These are phyloP conservation scores for Mylabris sibirica DNA, from an alignment of 2,888 invertebrate species.

Conservation along the genomic window DNA sequence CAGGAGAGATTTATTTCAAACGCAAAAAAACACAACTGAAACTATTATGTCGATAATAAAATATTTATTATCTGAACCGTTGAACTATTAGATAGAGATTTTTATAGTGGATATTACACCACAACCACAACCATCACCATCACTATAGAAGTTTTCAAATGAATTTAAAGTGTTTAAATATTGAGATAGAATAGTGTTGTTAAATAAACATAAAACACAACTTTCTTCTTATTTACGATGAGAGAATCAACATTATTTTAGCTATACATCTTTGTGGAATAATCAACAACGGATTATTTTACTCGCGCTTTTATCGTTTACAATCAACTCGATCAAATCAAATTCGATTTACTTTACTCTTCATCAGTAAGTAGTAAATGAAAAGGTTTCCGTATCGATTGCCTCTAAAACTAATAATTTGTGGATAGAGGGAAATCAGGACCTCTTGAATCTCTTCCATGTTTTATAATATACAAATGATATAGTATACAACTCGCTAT, in stretches of 20 bases:
- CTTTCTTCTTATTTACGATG: background rate
- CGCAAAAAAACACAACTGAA: background rate
- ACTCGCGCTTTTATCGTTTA: background rate
- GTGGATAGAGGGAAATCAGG: background rate
- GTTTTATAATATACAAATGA: no score
- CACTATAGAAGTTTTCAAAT: background rate
- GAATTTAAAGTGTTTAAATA: background rate
- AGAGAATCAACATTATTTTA: no score
- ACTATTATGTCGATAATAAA: background rate
- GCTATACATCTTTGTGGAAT: background rate
- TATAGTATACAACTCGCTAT: no score
- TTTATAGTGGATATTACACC: background rate
- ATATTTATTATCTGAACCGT: background rate
- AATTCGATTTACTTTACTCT: background rate
- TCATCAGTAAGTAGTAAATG: constrained; percentile 5
- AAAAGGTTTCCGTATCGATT: background rate
- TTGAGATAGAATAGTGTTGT: background rate
- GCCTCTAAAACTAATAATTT: background rate
- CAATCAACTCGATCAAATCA: background rate
- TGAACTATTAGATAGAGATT: background rate
- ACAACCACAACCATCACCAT: background rate
- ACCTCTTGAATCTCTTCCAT: no score
- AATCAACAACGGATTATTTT: background rate
- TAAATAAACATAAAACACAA: background rate
- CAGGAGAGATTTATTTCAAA: background rate